Evolutionary conservation across 2,797 vertebrate species (phyloP), one percentile per base, ranked within the genome.

Genomic region (Enteromius trimaculatus): DNA sequence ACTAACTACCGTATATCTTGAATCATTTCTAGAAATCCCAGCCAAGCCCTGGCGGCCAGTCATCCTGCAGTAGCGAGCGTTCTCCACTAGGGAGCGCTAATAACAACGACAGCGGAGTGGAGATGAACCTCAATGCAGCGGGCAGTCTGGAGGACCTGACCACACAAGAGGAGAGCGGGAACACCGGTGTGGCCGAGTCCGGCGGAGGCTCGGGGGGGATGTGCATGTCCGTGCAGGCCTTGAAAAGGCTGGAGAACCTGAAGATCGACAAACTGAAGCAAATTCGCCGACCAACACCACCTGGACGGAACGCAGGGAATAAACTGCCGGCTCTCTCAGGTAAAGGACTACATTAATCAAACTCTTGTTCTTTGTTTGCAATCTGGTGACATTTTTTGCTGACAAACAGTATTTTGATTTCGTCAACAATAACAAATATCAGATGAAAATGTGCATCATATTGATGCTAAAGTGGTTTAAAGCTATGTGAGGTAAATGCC

Each of bases 91-190:
- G 97, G 82, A 99, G 97, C 29, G 94, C 96, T 83, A 97, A 98
- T 91, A 99, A 99, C 92, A 99, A 98, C 0, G 98, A 99, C 93
- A 99, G 98, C 0, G 98, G 98, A 0, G 98, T 99, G 86, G 98
- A 99, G 93, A 98, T 99, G 98, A 95, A 98, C 0, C 95, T 97
- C n/a, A 98, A 98, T 1, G 93, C 96, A 0, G 96, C 97, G 0
- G 97, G 97, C 49, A 99, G 98, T 88, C 95, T 97, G 9, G 98
- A 99, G 90, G 97, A 99, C 85, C 94, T 99, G 88, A 97, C 97
- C 7, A 96, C 94, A 0, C 87, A 97, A 87, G 98, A 99, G 78
- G 98, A 99, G 4, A 89, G 92, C 91, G 90, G 93, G 87, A 92
- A 94, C n/a, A 94, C 93, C n/a, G 92, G 94, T 92, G 31, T 92